Conservation (phyloP, 2,113 vertebrate genomes). For the Calidris pygmaea region DNA sequence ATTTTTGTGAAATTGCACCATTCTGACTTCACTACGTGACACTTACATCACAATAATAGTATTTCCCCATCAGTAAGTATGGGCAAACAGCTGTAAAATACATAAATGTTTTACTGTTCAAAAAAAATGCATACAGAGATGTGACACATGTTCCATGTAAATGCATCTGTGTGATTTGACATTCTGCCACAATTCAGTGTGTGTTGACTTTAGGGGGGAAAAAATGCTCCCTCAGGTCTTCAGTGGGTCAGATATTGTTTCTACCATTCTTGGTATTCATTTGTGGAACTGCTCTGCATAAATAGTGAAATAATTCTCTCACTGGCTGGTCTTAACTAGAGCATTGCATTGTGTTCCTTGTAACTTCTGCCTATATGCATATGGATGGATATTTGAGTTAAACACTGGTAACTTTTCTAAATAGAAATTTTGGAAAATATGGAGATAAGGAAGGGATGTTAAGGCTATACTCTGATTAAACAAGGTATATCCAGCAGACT, state of each 20-base stretch:
- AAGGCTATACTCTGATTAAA: background rate
- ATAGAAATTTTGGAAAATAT: background rate
- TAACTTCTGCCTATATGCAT: background rate
- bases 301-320: background rate
- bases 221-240: background rate
- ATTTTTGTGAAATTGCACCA: background rate
- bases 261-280: background rate
- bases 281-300: background rate
- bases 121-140: background rate
- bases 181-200: background rate
- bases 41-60: background rate
- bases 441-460: background rate
- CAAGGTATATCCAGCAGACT: background rate
- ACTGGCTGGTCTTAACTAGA: background rate
- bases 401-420: background rate
- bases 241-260: background rate
- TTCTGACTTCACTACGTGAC: background rate
- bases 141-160: background rate
- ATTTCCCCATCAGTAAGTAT: background rate
- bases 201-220: background rate
- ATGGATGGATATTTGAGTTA: background rate
- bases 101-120: background rate
- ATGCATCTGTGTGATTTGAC: background rate
- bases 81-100: background rate
- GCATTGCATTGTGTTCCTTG: background rate